These are phyloP conservation scores for Himalopsyche tibetana DNA, from an alignment of 2,888 invertebrate species.

Conservation along the genomic window DNA sequence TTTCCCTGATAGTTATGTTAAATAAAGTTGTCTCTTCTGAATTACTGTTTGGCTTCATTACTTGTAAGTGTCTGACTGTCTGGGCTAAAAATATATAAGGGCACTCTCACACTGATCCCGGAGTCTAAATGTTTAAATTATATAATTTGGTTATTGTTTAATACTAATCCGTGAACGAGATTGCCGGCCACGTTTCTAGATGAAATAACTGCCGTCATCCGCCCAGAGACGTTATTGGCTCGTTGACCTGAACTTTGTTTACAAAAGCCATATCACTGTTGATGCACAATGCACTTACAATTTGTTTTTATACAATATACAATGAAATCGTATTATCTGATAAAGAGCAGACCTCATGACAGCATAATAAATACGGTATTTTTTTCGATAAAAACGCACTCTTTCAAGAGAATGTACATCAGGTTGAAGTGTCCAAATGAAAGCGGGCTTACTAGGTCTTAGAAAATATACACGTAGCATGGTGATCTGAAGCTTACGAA, in stretches of 20 bases:
- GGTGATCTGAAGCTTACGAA: no score
- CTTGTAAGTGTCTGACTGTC: no score
- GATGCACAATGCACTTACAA: slow-evolving; percentile 8
- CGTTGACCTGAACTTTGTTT: slow-evolving; percentile 36
- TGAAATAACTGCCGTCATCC: slow-evolving; percentile 32
- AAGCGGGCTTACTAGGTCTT: no score
- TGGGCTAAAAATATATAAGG: no score
- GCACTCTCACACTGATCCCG: background rate
- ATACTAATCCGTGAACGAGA: slow-evolving; percentile 33
- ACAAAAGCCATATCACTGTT: slow-evolving; percentile 6
- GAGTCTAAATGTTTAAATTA: background rate
- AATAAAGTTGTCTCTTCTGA: no score
- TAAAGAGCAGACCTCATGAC: background rate
- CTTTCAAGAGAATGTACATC: no score
- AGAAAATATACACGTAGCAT: no score
- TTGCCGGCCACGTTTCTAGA: slow-evolving; percentile 31
- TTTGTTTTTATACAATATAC: background rate
- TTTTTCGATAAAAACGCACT: no score
- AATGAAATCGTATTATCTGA: background rate
- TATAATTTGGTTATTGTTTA: slow-evolving; percentile 40
- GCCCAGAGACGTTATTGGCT: slow-evolving; percentile 10
- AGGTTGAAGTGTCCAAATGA: no score
- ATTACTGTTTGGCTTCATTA: no score
- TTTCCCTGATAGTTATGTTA: no score
- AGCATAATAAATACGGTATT: background rate